Evolutionary conservation across 2,888 invertebrate species (phyloP).

Genomic region (Diloba caeruleocephala): DNA sequence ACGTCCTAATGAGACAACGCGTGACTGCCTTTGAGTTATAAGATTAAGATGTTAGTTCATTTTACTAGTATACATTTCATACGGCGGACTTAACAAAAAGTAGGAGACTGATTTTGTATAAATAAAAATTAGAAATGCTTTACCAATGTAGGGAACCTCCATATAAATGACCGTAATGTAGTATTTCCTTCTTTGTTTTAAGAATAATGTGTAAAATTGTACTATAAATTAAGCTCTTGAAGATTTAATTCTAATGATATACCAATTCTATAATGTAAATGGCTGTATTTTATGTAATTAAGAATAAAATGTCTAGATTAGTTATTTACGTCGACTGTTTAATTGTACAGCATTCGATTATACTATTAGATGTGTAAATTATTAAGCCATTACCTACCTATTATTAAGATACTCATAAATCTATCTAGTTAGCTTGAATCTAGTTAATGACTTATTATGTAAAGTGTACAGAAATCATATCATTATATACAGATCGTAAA

Average conservation of each 20-base stretch:
- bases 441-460: conserved; percentile 84
- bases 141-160: conserved; percentile 78
- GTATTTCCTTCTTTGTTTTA: conserved; percentile 60
- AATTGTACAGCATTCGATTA: conserved; percentile 83
- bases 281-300: conserved; percentile 84
- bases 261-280: conserved; percentile 81
- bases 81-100: conserved; percentile 82
- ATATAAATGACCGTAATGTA: conserved; percentile 66
- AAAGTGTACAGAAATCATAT: conserved; percentile 89
- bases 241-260: conserved; percentile 71
- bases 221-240: conserved; percentile 63
- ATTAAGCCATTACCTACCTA: conserved; percentile 84
- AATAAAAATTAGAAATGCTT: conserved; percentile 81
- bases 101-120: conserved; percentile 89
- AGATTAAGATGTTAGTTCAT: conserved; percentile 63
- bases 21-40: conserved; percentile 70
- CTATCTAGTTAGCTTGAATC: conserved; percentile 87
- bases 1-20: conserved; percentile 74
- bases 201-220: conserved; percentile 65
- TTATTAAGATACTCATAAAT: conserved; percentile 85
- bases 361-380: conserved; percentile 83
- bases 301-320: conserved; percentile 65
- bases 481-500: conserved; percentile 86
- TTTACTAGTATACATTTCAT: conserved; percentile 66
- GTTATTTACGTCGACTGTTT: conserved; percentile 78